These are phyloP conservation scores for Proales similis DNA, from an alignment of 1,140 invertebrate genomes.

Conservation along the genomic window DNA sequence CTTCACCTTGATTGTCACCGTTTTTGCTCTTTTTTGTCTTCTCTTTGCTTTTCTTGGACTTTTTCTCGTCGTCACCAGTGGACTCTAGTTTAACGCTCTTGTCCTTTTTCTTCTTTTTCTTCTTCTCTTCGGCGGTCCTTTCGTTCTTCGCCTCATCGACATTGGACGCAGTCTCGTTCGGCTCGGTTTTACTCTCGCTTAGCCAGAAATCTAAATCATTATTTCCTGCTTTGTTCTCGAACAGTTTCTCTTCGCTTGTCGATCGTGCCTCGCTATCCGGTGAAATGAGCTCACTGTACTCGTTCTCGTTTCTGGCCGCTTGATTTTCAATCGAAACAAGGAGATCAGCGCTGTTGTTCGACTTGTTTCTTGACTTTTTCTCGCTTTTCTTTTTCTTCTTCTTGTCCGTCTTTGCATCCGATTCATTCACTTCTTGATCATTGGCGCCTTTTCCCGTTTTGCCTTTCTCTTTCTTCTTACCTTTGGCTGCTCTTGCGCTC, in stretches of 20 bases:
- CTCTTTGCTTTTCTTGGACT: not conserved
- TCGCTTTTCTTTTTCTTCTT: conserved; percentile 1
- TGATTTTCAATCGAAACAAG: not conserved
- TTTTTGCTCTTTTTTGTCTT: conserved; percentile 17
- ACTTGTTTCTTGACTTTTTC: conserved; percentile 22
- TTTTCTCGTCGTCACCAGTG: not conserved
- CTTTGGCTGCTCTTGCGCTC: not conserved
- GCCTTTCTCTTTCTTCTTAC: not conserved
- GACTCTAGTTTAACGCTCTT: not conserved
- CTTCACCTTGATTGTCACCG: not conserved
- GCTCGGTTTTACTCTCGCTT: not conserved
- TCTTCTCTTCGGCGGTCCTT: not conserved
- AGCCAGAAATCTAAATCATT: conserved; percentile 37
- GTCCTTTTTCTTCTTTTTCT: conserved; percentile 18
- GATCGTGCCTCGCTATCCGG: conserved; percentile 4
- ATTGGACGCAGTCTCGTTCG: not conserved
- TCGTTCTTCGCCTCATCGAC: not conserved
- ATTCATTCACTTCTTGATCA: conserved; percentile 7
- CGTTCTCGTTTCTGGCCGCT: not conserved
- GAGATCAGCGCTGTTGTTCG: conserved; percentile 4
- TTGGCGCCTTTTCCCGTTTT: not conserved
- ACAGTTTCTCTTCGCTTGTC: not conserved
- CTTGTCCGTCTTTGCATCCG: conserved; percentile 11
- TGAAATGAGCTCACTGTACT: conserved; percentile 23
- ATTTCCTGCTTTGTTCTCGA: too few relatives aligned